These are phyloP conservation scores for Drosophila nasuta DNA, from an alignment of 1,140 invertebrate genomes.

Conservation along the genomic window DNA sequence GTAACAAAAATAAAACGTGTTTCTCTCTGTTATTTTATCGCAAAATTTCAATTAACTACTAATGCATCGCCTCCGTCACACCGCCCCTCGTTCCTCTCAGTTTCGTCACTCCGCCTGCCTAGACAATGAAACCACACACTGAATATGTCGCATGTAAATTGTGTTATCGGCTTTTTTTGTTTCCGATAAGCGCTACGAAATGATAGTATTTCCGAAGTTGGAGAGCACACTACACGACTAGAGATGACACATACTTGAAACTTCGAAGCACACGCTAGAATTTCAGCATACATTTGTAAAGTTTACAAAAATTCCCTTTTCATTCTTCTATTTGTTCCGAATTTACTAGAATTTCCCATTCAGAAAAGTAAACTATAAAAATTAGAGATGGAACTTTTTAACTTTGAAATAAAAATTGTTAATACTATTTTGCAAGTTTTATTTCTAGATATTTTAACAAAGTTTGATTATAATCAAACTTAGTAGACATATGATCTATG, in stretches of 20 bases:
- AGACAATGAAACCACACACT: constrained; percentile 10
- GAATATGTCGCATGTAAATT: constrained; percentile 47
- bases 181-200: constrained; percentile 31
- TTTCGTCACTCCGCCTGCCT: neutral
- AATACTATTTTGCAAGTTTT: no score
- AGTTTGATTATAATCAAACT: no score
- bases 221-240: neutral
- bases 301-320: no score
- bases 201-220: constrained; percentile 20
- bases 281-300: no score
- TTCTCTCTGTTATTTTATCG: constrained; percentile 34
- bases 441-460: no score
- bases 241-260: neutral
- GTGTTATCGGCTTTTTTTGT: constrained; percentile 43
- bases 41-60: constrained; percentile 49
- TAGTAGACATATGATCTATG: no score
- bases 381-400: no score
- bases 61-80: constrained; percentile 12
- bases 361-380: no score
- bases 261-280: neutral
- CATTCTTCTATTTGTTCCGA: no score
- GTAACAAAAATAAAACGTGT: constrained; percentile 43
- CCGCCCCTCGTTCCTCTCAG: neutral
- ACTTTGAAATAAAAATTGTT: no score
- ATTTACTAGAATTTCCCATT: no score